Conservation (phyloP, 2,113 vertebrate species). For the Psophia crepitans region DNA sequence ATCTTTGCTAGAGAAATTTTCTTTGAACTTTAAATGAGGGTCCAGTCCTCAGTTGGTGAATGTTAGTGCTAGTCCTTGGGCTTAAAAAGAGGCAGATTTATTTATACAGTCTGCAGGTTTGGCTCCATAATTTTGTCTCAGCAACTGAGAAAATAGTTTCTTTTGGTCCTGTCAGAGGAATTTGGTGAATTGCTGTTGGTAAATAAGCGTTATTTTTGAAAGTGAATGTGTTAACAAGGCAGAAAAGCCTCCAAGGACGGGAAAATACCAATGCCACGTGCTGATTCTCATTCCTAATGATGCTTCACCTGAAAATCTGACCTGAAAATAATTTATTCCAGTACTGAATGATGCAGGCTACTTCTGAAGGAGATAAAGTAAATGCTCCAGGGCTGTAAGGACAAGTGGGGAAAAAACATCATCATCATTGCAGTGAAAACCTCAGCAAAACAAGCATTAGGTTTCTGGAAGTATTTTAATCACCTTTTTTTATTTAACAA, state of each 20-base stretch:
- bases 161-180: background rate
- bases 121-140: background rate
- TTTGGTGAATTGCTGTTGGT: background rate
- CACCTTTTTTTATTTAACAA: conserved; percentile 13
- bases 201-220: background rate
- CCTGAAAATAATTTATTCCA: background rate
- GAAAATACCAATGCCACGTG: background rate
- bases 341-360: background rate
- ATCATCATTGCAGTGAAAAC: background rate
- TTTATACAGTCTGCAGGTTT: background rate
- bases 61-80: background rate
- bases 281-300: background rate
- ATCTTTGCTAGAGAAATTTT: background rate
- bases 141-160: background rate
- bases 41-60: background rate
- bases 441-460: background rate
- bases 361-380: background rate
- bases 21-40: background rate
- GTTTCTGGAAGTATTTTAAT: conserved; percentile 38
- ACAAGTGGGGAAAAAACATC: background rate
- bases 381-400: background rate
- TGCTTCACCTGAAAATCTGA: background rate
- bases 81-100: background rate
- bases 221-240: background rate
- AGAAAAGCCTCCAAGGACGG: background rate